Evolutionary conservation across 2,113 vertebrate species (phyloP), one percentile per base, ranked within the genome.

Genomic region (Loxodonta africana): DNA sequence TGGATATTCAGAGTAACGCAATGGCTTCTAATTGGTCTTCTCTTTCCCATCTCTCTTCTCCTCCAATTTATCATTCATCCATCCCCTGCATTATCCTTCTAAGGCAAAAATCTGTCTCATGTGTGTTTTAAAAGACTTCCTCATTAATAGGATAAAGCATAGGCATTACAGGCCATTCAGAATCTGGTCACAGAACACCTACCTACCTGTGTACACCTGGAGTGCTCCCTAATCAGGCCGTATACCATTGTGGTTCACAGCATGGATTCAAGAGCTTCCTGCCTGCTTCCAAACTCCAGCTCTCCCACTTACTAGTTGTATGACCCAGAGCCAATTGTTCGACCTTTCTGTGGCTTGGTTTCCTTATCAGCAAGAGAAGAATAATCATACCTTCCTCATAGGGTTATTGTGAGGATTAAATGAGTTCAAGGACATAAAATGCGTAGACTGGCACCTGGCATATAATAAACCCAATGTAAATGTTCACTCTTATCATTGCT

Each of bases 261-360:
- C 23, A 21, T 0, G 28, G 74, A 83, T n/a, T 30, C 1, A 6
- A 25, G 28, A 26, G 44, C 18, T 71, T 7, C 3, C 46, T 88
- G n/a, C 14, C 53, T 11, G 5, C 23, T 53, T 73, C 76, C 87
- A 85, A 73, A n/a, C 46, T 53, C 80, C 62, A 53, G 17, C 17
- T 78, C 44, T 33, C 77, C 91, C n/a, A 41, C 48, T 83, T 33
- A n/a, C 28, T 30, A 25, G 67, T 37, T 86, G 21, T 90, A 30
- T 41, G 51, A 60, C n/a, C 4, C 26, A 44, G 30, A 21, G 41
- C 46, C 74, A 76, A 6, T 82, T 76, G 53, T 65, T 62, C 46
- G 41, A 87, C 17, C 7, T 83, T 71, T 74, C 44, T 51, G 28
- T 88, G 73, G 18, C 33, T 97, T 62, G 18, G 37, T 86, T 77